Evolutionary conservation across 2,797 vertebrate genomes (phyloP).

Genomic region (Microctenopoma stevenorrisi): DNA sequence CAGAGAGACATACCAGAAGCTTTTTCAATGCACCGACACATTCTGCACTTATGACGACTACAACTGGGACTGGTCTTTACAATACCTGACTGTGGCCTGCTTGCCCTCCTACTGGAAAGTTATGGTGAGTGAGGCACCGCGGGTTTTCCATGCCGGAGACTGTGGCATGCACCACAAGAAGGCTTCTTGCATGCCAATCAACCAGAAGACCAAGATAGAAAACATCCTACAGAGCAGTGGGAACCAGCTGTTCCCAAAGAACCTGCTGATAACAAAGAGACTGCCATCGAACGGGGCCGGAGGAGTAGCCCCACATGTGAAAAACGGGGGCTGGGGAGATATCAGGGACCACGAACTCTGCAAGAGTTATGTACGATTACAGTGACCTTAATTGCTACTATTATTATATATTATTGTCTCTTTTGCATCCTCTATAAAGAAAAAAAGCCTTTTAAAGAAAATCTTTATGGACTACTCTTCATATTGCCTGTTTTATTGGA

Average conservation of each 20-base stretch:
- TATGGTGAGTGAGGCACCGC: constrained; percentile 92
- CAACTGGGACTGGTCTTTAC: constrained; percentile 99
- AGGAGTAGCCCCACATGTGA: constrained; percentile 92
- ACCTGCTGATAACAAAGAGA: constrained; percentile 89
- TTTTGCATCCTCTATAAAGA: constrained; percentile 87
- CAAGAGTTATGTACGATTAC: constrained; percentile 96
- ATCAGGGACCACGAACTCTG: constrained; percentile 99
- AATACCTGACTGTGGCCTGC: constrained; percentile 93
- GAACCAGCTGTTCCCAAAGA: constrained; percentile 94
- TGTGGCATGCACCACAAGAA: constrained; percentile 99
- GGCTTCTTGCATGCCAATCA: constrained; percentile 88
- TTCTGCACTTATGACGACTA: constrained; percentile 99
- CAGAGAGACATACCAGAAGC: constrained; percentile 90
- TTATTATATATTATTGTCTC: constrained; percentile 79
- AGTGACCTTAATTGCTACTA: constrained; percentile 87
- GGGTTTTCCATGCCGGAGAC: constrained; percentile 96
- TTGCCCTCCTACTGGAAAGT: constrained; percentile 97
- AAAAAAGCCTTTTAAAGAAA: constrained; percentile 83
- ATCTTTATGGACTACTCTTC: constrained; percentile 85
- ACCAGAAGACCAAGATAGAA: constrained; percentile 94
- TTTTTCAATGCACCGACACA: constrained; percentile 91
- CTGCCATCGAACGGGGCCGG: constrained; percentile 85
- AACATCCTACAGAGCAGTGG: constrained; percentile 90
- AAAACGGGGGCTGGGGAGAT: constrained; percentile 98
- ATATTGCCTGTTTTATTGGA: constrained; percentile 88